These are phyloP conservation scores for Porites evermanni DNA, from an alignment of 92 coral and sea anemone species.

Conservation along the genomic window DNA sequence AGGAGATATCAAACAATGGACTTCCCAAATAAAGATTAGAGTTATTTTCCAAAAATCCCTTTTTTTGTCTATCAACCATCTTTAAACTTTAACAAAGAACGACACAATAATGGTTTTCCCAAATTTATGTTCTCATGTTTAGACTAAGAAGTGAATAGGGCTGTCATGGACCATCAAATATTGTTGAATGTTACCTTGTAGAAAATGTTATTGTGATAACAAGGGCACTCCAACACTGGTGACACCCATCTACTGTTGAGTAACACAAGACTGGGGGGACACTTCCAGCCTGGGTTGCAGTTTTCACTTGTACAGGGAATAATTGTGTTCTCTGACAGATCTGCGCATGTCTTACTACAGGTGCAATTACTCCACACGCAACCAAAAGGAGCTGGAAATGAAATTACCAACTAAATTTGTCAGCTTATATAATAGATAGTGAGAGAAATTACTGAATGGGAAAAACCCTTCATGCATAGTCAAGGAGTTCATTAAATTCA, in stretches of 20 bases:
- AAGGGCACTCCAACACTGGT: slow-evolving; percentile 70
- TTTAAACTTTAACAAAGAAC: no score
- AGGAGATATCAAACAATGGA: no score
- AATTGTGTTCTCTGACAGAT: slow-evolving; percentile 49
- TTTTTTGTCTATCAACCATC: no score
- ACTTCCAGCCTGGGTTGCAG: slow-evolving; percentile 74
- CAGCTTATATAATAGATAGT: neutral
- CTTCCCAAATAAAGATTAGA: no score
- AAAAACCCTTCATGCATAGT: neutral
- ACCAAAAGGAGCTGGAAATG: slow-evolving; percentile 8
- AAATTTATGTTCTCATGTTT: neutral
- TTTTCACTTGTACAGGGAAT: slow-evolving; percentile 51
- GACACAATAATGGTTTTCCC: no score
- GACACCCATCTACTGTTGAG: slow-evolving; percentile 56
- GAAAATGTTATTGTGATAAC: slow-evolving; percentile 61
- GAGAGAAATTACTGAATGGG: neutral
- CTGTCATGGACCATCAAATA: no score
- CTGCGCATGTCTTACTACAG: slow-evolving; percentile 73
- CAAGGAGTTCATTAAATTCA: neutral
- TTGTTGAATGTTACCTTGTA: slow-evolving; percentile 48
- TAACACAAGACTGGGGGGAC: slow-evolving; percentile 63
- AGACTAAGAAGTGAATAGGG: no score
- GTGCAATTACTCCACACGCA: slow-evolving; percentile 72
- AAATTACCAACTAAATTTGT: neutral
- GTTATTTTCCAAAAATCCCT: no score